phyloP scores from a whole-genome alignment of 2,113 vertebrate species.

The Caracal caracal region DNA sequence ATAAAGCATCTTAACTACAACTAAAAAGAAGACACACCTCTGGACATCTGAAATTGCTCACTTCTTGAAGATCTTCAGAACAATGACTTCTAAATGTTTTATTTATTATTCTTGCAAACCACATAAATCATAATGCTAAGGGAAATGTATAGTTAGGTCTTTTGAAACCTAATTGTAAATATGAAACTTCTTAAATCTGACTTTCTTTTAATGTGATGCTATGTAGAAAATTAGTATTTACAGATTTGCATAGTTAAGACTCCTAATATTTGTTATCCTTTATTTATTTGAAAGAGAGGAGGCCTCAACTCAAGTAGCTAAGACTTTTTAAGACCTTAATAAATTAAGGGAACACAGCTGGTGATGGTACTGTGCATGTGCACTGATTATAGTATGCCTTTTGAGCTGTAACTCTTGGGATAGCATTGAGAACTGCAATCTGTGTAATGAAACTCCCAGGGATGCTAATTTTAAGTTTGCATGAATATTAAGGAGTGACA shows the following conservation, averaged over 20 bases:
- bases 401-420: neutral
- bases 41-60: conserved; percentile 71
- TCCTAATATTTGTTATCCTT: conserved; percentile 67
- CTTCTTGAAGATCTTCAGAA: conserved; percentile 67
- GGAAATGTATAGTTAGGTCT: conserved; percentile 71
- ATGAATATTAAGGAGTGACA: conserved; percentile 61
- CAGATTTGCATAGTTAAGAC: conserved; percentile 70
- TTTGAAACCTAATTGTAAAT: conserved; percentile 85
- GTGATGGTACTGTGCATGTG: neutral
- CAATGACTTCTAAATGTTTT: conserved; percentile 80
- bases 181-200: conserved; percentile 74
- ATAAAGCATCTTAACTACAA: conserved; percentile 68
- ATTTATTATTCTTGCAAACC: conserved; percentile 74
- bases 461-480: conserved; percentile 30
- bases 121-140: conserved; percentile 79
- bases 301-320: neutral
- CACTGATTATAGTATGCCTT: conserved; percentile 34
- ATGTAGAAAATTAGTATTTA: conserved; percentile 78
- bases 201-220: conserved; percentile 72
- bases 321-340: conserved; percentile 38
- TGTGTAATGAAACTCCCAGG: neutral
- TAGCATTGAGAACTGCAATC: conserved; percentile 53
- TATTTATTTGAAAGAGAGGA: conserved; percentile 69
- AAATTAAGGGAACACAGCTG: conserved; percentile 63
- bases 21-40: conserved; percentile 53